A percentile compares a stretch with the other conserved stretches of the same genome.
Conservation (phyloP, 2,113 vertebrate genomes). For the Paraplagusia blochii region DNA sequence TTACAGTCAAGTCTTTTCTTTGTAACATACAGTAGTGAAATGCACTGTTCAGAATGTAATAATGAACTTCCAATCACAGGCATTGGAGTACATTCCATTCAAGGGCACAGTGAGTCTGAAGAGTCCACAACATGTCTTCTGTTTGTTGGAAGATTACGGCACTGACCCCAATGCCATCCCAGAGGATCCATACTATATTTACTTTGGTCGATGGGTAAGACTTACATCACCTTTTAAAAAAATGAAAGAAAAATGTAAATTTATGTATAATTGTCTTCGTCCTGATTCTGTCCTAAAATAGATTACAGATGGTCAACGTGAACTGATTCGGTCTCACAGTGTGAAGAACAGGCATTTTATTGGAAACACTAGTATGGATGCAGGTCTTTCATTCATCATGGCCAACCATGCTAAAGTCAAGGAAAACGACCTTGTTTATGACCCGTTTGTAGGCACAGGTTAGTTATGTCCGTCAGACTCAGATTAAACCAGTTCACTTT, state of each 20-base stretch:
- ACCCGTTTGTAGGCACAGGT: conserved; percentile 99
- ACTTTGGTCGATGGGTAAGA: conserved; percentile 97
- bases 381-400: conserved; percentile 95
- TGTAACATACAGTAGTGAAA: too few relatives aligned
- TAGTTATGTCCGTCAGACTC: conserved; percentile 11
- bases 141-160: conserved; percentile 93
- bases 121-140: conserved; percentile 87
- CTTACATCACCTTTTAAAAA: neutral
- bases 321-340: conserved; percentile 83
- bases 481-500: too few relatives aligned
- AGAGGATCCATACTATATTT: conserved; percentile 83
- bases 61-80: conserved; percentile 66
- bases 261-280: neutral
- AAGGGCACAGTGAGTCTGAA: conserved; percentile 90
- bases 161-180: conserved; percentile 88
- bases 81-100: conserved; percentile 91
- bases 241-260: neutral
- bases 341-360: conserved; percentile 98
- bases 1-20: too few relatives aligned
- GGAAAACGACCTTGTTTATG: conserved; percentile 89
- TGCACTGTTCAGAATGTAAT: conserved; percentile 1
- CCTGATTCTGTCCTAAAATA: conserved; percentile 42
- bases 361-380: conserved; percentile 98
- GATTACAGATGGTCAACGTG: conserved; percentile 95
- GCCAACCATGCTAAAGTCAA: conserved; percentile 94